phyloP scores from a whole-genome alignment of 2,113 vertebrate species.

The Toxotes chatareus region DNA sequence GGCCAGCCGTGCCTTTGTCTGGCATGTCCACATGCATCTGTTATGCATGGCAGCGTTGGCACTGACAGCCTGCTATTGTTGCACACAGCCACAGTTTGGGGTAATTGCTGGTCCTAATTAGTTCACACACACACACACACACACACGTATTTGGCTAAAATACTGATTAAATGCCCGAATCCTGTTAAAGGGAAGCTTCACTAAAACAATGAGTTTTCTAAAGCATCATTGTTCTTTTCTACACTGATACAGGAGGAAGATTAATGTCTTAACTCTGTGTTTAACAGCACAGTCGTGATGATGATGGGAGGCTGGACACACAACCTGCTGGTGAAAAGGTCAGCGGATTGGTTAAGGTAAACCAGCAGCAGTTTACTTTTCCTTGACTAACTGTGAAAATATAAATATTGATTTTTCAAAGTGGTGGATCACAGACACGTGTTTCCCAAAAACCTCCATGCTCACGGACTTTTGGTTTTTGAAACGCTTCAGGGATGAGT shows the following conservation, averaged over 20 bases:
- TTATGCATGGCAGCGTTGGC: conserved; percentile 76
- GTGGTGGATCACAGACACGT: neutral
- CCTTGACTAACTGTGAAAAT: neutral
- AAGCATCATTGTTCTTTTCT: conserved; percentile 12
- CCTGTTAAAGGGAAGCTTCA: conserved; percentile 53
- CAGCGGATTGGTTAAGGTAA: neutral
- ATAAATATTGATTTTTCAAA: neutral
- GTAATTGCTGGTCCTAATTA: conserved; percentile 76
- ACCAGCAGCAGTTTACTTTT: neutral
- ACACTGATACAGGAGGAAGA: neutral
- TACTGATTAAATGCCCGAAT: conserved; percentile 65
- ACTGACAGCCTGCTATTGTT: conserved; percentile 66
- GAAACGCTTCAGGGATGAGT: no score
- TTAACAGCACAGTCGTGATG: neutral
- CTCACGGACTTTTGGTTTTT: neutral
- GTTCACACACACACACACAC: conserved; percentile 58
- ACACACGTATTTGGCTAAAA: conserved; percentile 48
- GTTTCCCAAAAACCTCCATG: neutral
- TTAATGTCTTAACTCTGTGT: conserved; percentile 28
- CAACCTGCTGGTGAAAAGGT: neutral
- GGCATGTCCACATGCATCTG: conserved; percentile 80
- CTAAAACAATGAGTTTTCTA: conserved; percentile 42
- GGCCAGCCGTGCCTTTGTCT: conserved; percentile 75
- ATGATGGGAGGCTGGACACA: neutral
- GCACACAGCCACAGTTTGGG: conserved; percentile 71